phyloP scores from a whole-genome alignment of 2,113 vertebrate genomes.

The Numenius arquata region DNA sequence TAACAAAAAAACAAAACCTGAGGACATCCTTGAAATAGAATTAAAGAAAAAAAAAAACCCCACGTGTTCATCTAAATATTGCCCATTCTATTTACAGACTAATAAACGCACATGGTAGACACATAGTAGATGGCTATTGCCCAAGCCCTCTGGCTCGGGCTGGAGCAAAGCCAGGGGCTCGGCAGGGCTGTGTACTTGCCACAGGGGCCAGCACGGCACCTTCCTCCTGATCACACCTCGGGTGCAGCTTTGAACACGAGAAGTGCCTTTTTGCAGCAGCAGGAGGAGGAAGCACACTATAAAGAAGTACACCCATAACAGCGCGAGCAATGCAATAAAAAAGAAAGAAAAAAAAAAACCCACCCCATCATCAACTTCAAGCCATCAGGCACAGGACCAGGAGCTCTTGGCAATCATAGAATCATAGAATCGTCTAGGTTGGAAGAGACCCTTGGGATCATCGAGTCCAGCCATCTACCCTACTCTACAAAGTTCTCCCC shows the following conservation, averaged over 20 bases:
- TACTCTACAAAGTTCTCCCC: too few species aligned
- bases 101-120: background rate
- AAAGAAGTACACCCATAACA: background rate
- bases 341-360: background rate
- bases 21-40: background rate
- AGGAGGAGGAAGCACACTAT: background rate
- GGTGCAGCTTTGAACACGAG: background rate
- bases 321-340: accelerated
- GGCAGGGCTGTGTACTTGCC: background rate
- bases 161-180: accelerated
- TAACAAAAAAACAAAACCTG: background rate
- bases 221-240: background rate
- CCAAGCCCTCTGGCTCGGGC: background rate
- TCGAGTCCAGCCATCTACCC: too few species aligned
- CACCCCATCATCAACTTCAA: background rate
- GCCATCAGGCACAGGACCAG: background rate
- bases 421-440: too few species aligned
- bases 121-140: accelerated
- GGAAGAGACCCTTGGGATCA: too few species aligned
- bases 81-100: background rate
- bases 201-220: background rate
- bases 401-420: background rate
- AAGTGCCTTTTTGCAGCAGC: background rate
- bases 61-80: accelerated
- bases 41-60: background rate